These are phyloP conservation scores for Bombus haemorrhoidalis DNA, from an alignment of 1,140 invertebrate species.

Conservation along the genomic window DNA sequence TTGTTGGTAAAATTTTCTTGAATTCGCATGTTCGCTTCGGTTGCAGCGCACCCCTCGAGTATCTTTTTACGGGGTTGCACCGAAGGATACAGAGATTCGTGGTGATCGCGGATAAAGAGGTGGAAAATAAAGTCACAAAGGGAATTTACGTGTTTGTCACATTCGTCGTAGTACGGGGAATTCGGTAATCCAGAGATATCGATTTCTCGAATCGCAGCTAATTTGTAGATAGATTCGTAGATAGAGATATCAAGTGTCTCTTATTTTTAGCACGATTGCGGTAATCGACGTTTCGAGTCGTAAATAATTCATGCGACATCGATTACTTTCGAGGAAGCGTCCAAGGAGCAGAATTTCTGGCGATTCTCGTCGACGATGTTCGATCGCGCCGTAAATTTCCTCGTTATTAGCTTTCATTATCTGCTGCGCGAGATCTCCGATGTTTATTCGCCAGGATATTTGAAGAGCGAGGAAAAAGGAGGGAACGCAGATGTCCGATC, in stretches of 20 bases:
- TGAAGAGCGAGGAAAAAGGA: background rate
- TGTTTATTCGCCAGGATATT: background rate
- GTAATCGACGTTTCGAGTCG: background rate
- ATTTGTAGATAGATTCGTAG: background rate
- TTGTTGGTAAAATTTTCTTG: slow-evolving; percentile 21
- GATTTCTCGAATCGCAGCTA: background rate
- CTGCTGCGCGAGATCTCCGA: slow-evolving; percentile 14
- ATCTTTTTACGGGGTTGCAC: background rate
- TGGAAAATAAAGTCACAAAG: background rate
- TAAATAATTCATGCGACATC: background rate
- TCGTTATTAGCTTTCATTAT: slow-evolving; percentile 21
- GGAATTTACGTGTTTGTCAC: too few species aligned
- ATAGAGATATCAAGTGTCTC: background rate
- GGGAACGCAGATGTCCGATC: background rate
- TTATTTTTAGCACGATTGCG: background rate
- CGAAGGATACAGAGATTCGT: background rate
- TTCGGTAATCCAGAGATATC: too few species aligned
- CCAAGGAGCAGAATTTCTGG: background rate
- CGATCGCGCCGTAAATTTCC: slow-evolving; percentile 14
- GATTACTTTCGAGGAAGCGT: background rate
- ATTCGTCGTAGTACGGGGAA: too few species aligned
- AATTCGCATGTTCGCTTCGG: background rate
- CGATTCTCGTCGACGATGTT: background rate
- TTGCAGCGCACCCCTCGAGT: too few species aligned
- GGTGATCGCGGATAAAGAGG: background rate